Evolutionary conservation across 2,113 vertebrate species (phyloP), one percentile per base, ranked within the genome.

Genomic region (Phaethornis superciliosus): DNA sequence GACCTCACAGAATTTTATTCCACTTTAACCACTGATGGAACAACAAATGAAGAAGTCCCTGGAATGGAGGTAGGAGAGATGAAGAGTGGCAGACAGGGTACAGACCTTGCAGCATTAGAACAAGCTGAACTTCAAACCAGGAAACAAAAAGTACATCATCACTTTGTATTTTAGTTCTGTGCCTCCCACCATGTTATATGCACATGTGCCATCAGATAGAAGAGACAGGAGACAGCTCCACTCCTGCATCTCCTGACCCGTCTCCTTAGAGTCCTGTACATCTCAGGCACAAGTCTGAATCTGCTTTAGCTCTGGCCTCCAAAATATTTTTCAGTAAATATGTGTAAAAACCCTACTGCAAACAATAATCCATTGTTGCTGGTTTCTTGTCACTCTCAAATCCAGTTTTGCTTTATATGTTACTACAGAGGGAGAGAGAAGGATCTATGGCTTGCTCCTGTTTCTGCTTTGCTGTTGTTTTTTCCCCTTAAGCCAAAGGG

Each of bases 1-100:
- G 30, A 32, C 82, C 88, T 89, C 26, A 3, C 27, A 42, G 67
- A 69, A 30, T 19, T 21, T 74, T 55, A 47, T 47, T 77, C 44
- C 80, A 77, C 64, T 17, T 47, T 74, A 49, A 69, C 22, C 22
- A 10, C 2, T 47, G 4, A 28, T 9, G 15, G 37, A 86, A 37
- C n/a, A 87, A 81, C 74, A 64, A 46, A 82, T 65, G 10, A 59
- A 80, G 28, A 94, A 90, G 74, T n/a, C n/a, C 32, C 52, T 87
- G 77, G 69, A 75, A 24, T 2, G 3, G 33, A 42, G 47, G 44
- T 11, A 35, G 42, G 26, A 59, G 77, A 93, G 64, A 67, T 0
- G 3, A 74, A 37, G 0, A 1, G 74, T 6, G 12, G 62, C 14
- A 77, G 56, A 35, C 0, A 5, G 33, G 28, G 35, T 58, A 46